These are phyloP conservation scores for Pogonomyrmex californicus DNA, from an alignment of 1,140 invertebrate genomes.

Conservation along the genomic window DNA sequence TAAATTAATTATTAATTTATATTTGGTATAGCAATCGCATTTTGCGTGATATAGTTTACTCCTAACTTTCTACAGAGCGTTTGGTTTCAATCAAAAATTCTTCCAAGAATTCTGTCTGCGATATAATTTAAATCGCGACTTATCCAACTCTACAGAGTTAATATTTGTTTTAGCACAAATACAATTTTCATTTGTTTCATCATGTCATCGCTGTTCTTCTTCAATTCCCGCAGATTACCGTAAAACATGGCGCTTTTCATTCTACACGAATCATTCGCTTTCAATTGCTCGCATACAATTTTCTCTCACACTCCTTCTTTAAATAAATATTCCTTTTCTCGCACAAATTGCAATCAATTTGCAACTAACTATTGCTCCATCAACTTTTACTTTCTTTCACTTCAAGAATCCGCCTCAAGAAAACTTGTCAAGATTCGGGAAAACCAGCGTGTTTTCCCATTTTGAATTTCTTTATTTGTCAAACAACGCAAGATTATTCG, in stretches of 20 bases:
- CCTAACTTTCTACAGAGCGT: conserved; percentile 1
- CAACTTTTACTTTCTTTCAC: conserved; percentile 5
- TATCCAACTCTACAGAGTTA: not conserved
- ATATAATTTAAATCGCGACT: not conserved
- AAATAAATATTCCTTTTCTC: conserved; percentile 44
- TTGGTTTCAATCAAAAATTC: conserved; percentile 4
- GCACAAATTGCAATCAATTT: not conserved
- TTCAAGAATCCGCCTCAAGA: not conserved
- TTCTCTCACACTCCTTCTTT: not conserved
- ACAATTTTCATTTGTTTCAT: conserved; percentile 17
- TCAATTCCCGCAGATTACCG: not conserved
- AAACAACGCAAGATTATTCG: conserved; percentile 19
- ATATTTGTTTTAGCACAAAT: not conserved
- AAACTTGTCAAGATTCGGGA: not conserved
- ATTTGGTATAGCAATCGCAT: conserved; percentile 15
- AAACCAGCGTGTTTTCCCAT: not conserved
- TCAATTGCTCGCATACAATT: conserved; percentile 14
- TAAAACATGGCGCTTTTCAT: not conserved
- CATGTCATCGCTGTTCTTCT: not conserved
- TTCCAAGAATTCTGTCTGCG: conserved; percentile 10
- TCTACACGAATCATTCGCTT: conserved; percentile 14
- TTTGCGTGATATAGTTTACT: conserved; percentile 1
- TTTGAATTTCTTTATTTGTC: conserved; percentile 34
- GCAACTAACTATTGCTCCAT: not conserved
- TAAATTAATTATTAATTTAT: conserved; percentile 53